These are phyloP conservation scores for Neoitamus cyanurus DNA, from an alignment of 2,888 invertebrate species.

Conservation along the genomic window DNA sequence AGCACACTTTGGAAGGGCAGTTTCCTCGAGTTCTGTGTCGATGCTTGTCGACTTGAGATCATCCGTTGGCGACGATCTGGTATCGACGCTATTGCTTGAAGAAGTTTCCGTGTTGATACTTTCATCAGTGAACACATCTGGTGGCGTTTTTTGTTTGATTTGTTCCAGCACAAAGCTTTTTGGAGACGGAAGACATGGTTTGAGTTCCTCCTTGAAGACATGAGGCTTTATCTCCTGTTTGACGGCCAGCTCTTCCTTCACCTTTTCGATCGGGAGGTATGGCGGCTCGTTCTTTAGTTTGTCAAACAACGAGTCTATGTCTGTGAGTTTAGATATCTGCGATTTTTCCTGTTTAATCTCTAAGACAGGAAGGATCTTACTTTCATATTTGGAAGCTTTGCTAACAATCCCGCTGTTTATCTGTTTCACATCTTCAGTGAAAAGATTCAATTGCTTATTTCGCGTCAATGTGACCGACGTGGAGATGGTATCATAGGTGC, in stretches of 20 bases:
- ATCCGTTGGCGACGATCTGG: neutral
- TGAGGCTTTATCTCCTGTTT: constrained; percentile 10
- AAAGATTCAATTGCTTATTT: neutral
- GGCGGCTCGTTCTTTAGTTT: constrained; percentile 28
- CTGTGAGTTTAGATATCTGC: neutral
- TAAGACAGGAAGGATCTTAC: neutral
- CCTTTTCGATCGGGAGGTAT: neutral
- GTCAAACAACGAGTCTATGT: constrained; percentile 16
- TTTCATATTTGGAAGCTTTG: neutral
- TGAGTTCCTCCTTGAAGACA: constrained; percentile 16
- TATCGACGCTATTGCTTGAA: constrained; percentile 55
- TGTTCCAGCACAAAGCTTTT: constrained; percentile 54
- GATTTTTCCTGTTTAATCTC: constrained; percentile 12
- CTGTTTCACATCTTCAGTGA: neutral
- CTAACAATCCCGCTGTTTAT: neutral
- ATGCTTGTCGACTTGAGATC: constrained; percentile 35
- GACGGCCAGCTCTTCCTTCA: neutral
- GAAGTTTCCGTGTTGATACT: constrained; percentile 32
- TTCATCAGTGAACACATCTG: constrained; percentile 46
- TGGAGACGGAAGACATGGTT: constrained; percentile 50
- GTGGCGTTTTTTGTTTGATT: constrained; percentile 52
- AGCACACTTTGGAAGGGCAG: constrained; percentile 60
- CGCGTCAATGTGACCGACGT: neutral
- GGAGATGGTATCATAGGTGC: constrained; percentile 57
- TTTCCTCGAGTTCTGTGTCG: constrained; percentile 23